Evolutionary conservation across 2,113 vertebrate genomes (phyloP).

Genomic region (Peromyscus californicus): DNA sequence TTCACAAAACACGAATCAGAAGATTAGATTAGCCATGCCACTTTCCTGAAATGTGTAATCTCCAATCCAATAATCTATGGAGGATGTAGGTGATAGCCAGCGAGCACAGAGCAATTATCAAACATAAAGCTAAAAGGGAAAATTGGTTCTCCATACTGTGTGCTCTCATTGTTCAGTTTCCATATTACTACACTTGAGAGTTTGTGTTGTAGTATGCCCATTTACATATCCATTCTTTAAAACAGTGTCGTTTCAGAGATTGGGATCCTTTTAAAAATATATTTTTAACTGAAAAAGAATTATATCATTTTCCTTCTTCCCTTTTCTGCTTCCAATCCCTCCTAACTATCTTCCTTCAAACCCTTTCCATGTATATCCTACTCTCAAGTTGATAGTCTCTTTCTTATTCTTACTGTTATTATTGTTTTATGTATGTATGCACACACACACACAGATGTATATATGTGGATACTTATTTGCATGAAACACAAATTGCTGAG

Average conservation of each 20-base stretch:
- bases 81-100: not conserved
- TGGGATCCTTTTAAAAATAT: not conserved
- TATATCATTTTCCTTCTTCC: not conserved
- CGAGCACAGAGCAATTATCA: not conserved
- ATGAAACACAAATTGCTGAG: not conserved
- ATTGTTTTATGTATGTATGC: no score
- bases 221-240: not conserved
- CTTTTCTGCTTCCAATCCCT: not conserved
- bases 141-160: not conserved
- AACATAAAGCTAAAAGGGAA: not conserved
- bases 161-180: not conserved
- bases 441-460: no score
- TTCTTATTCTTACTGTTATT: not conserved
- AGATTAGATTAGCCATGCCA: not conserved
- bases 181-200: not conserved
- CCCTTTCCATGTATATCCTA: not conserved
- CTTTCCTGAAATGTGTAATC: not conserved
- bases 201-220: not conserved
- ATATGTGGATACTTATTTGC: not conserved
- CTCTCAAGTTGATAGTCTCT: not conserved
- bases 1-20: not conserved
- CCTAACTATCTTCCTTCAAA: not conserved
- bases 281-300: not conserved
- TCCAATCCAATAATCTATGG: not conserved
- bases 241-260: no score